Base-by-base conservation (phyloP, 2,888 invertebrate species). In the Acholoe squamosa region DNA sequence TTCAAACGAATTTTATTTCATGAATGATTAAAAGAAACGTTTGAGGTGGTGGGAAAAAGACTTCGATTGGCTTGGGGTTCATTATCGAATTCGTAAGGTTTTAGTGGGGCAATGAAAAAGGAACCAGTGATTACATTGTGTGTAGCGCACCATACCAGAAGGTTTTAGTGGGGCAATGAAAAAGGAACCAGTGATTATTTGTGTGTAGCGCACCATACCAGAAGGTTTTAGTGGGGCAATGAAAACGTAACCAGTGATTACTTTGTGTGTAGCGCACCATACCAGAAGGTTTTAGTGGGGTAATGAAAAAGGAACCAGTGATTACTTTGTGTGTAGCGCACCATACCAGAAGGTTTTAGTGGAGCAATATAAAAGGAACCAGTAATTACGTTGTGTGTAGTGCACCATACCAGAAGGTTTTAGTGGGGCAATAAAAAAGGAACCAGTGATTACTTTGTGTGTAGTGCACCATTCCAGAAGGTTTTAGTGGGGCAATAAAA, bases 21-120 rank as follows among this genome's bases (percentile, higher is more conserved):
- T 80, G 43, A 80, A 80, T 12, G 80, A 43, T 33, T 33, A 80
- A 43, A 80, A 80, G 80, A 80, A 33, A 80, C 80, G 43, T 33
- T 80, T 80, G 80, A 71, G 31, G 31, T 25, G 71, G 25, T 28
- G 71, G 71, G 71, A 71, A 71, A 71, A 71, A 71, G 28, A 25
- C 71, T 28, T 61, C 71, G 28, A 71, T 71, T 71, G 71, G 28
- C 71, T 28, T 71, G 25, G 71, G 71, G 31, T 28, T 71, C 71
- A 71, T 71, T 71, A 71, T 71, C 71, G 71, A 71, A 28, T 71
- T 28, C 31, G 22, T 25, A 14, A 61, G 71, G 12, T 71, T 71
- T 71, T 71, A 28, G 28, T 28, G 19, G n/a, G 19, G n/a, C 14
- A n/a, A 61, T 22, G 25, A 71, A 71, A 71, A 71, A 28, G 31